A percentile compares a stretch with the other conserved stretches of the same genome.
These are phyloP conservation scores for Cinclus mexicanus DNA, from an alignment of 2,113 vertebrate species.

Conservation along the genomic window DNA sequence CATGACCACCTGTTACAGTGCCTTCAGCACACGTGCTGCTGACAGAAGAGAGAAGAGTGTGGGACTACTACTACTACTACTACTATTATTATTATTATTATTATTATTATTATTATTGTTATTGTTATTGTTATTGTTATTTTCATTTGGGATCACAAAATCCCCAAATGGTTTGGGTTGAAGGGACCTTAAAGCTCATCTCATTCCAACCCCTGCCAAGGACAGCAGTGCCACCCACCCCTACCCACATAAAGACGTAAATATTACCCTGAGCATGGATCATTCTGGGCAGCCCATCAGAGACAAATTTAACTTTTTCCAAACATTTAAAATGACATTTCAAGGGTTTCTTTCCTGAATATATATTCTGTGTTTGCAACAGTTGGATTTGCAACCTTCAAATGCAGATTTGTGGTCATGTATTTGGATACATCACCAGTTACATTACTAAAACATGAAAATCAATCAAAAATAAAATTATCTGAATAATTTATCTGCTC, in stretches of 20 bases:
- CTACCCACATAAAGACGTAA: neutral
- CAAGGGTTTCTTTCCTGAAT: neutral
- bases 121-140: neutral
- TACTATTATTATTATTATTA: neutral
- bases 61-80: neutral
- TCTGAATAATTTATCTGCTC: neutral
- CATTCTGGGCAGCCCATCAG: neutral
- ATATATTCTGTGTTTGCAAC: neutral
- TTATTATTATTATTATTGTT: neutral
- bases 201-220: neutral
- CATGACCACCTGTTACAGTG: conserved; percentile 23
- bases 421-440: neutral
- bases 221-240: neutral
- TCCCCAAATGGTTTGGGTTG: neutral
- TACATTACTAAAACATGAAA: neutral
- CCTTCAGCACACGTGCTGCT: conserved; percentile 10
- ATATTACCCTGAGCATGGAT: neutral
- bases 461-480: neutral
- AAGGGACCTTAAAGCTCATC: neutral
- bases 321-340: neutral
- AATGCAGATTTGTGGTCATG: neutral
- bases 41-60: conserved; percentile 11
- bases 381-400: neutral
- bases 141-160: neutral
- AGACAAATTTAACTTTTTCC: neutral